phyloP scores from a whole-genome alignment of 2,888 invertebrate genomes.

The Hybos culiciformis region DNA sequence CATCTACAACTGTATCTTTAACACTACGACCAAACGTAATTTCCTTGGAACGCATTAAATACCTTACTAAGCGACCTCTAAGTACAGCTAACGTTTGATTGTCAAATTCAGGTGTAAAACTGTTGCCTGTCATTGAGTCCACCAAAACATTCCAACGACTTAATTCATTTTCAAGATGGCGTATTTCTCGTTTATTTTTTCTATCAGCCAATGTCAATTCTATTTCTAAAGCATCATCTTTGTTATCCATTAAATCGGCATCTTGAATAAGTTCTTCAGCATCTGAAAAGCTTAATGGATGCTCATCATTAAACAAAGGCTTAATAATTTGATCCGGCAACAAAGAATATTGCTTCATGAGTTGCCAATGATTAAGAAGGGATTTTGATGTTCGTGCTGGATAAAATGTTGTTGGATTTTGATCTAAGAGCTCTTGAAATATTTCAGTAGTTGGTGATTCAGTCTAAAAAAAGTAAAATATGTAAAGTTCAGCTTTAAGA shows the following conservation, averaged over 20 bases:
- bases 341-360: slow-evolving; percentile 82
- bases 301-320: slow-evolving; percentile 45
- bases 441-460: slow-evolving; percentile 58
- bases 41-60: slow-evolving; percentile 87
- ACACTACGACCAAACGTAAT: slow-evolving; percentile 87
- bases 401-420: slow-evolving; percentile 76
- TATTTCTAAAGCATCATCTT: slow-evolving; percentile 67
- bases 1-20: slow-evolving; percentile 79
- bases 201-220: slow-evolving; percentile 64
- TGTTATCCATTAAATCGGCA: slow-evolving; percentile 61
- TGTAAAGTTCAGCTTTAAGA: too few species aligned
- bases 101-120: slow-evolving; percentile 71
- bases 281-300: slow-evolving; percentile 69
- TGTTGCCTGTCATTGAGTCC: slow-evolving; percentile 74
- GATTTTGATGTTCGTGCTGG: slow-evolving; percentile 75
- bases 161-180: slow-evolving; percentile 76
- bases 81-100: slow-evolving; percentile 87
- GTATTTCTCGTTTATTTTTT: slow-evolving; percentile 70
- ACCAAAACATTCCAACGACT: slow-evolving; percentile 86
- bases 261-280: slow-evolving; percentile 82
- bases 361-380: slow-evolving; percentile 78
- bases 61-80: slow-evolving; percentile 80
- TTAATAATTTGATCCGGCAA: slow-evolving; percentile 77
- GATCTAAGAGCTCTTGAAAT: slow-evolving; percentile 72
- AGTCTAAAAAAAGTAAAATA: slow-evolving; percentile 38